A percentile compares a stretch with the other conserved stretches of the same genome.
These are phyloP conservation scores for Acropternis orthonyx DNA, from an alignment of 2,797 vertebrate species.

Conservation along the genomic window DNA sequence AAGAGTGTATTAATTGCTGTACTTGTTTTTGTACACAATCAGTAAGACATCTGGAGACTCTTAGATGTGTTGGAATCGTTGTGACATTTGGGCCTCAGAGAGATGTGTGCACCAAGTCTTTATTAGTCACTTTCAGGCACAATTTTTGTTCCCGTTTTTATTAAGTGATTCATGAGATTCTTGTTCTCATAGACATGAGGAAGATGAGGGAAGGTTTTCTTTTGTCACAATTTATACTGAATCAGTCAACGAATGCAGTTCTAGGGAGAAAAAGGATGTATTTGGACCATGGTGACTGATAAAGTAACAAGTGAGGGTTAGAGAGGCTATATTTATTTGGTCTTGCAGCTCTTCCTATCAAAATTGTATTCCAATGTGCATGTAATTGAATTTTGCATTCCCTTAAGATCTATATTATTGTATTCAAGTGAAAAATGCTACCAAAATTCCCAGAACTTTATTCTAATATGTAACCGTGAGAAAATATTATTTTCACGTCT, in stretches of 20 bases:
- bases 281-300: background rate
- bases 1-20: background rate
- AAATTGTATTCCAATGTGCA: background rate
- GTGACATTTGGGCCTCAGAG: background rate
- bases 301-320: background rate
- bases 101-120: background rate
- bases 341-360: background rate
- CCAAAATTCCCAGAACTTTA: background rate
- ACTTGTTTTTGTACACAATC: background rate
- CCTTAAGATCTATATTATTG: background rate
- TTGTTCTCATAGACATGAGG: background rate
- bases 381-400: slow-evolving; percentile 12
- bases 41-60: background rate
- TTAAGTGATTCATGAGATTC: background rate
- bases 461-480: background rate
- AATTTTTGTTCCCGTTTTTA: background rate
- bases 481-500: background rate
- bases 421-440: slow-evolving; percentile 5
- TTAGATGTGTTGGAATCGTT: background rate
- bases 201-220: background rate
- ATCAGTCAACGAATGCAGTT: background rate
- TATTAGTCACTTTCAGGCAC: background rate
- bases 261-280: background rate
- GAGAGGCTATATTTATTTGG: background rate
- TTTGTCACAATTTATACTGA: background rate